Evolutionary conservation across 2,797 vertebrate species (phyloP).

Genomic region (Philypnodon macrostomus): DNA sequence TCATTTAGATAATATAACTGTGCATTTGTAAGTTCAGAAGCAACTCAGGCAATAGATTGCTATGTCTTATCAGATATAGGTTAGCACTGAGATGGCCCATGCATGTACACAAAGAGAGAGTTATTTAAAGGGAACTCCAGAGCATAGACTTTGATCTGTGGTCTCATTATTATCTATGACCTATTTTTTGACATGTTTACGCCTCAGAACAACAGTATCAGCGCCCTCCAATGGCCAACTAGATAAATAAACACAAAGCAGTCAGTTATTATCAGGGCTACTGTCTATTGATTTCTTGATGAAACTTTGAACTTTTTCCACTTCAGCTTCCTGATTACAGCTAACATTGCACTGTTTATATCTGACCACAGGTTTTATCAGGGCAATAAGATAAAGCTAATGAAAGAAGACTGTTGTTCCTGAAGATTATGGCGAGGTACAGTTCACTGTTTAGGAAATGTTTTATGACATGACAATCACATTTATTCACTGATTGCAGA

Average conservation of each 20-base stretch:
- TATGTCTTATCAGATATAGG: constrained; percentile 50
- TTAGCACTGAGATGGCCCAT: constrained; percentile 10
- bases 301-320: constrained; percentile 59
- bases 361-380: constrained; percentile 33
- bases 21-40: constrained; percentile 61
- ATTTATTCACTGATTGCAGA: not conserved
- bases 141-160: constrained; percentile 27
- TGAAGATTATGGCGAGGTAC: not conserved
- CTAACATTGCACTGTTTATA: constrained; percentile 21
- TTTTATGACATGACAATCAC: constrained; percentile 2
- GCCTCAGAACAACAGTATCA: constrained; percentile 29
- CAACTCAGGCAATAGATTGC: constrained; percentile 33
- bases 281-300: constrained; percentile 60
- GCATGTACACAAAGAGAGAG: constrained; percentile 15
- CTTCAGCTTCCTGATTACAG: constrained; percentile 43
- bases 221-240: constrained; percentile 52
- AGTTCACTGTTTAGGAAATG: constrained; percentile 4
- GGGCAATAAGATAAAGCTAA: constrained; percentile 11
- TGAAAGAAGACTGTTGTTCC: constrained; percentile 8
- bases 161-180: constrained; percentile 12
- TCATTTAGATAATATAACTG: constrained; percentile 56
- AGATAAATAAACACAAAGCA: constrained; percentile 27
- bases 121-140: constrained; percentile 3
- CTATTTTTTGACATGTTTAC: constrained; percentile 22
- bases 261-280: constrained; percentile 58